Conservation (phyloP, 2,888 invertebrate species). For the Ctena decussata region DNA sequence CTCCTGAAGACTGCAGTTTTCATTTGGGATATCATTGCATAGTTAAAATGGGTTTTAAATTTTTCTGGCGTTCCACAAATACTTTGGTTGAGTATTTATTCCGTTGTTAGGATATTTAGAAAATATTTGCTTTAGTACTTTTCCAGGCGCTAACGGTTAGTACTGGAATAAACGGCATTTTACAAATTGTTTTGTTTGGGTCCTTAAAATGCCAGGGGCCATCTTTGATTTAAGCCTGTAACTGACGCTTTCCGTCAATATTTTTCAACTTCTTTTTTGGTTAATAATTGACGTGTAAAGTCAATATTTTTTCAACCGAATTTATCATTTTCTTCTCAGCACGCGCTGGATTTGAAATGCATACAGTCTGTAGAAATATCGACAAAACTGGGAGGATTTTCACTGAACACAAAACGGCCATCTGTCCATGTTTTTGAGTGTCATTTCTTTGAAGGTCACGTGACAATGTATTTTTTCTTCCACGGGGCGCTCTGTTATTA, state of each 20-base stretch:
- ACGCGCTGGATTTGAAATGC: neutral
- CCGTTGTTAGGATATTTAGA: neutral
- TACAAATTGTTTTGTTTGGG: neutral
- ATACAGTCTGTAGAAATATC: neutral
- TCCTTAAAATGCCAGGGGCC: neutral
- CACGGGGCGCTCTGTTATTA: neutral
- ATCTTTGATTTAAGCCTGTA: neutral
- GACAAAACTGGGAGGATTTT: neutral
- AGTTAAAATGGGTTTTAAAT: neutral
- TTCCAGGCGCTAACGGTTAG: neutral
- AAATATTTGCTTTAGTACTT: neutral
- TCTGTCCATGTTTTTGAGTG: slow-evolving; percentile 14
- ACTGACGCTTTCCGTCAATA: neutral
- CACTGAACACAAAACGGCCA: slow-evolving; percentile 3
- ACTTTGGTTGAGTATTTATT: neutral
- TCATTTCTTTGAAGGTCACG: slow-evolving; percentile 11
- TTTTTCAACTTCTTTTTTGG: neutral
- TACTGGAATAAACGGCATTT: neutral
- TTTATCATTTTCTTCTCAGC: slow-evolving; percentile 3
- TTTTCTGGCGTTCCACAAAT: neutral
- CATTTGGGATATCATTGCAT: too few species aligned
- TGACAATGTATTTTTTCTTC: slow-evolving; percentile 2
- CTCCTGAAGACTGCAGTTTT: too few species aligned
- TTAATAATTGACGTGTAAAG: neutral
- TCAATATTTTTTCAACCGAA: slow-evolving; percentile 3